These are phyloP conservation scores for Drepana arcuata DNA, from an alignment of 1,140 invertebrate species.

Conservation along the genomic window DNA sequence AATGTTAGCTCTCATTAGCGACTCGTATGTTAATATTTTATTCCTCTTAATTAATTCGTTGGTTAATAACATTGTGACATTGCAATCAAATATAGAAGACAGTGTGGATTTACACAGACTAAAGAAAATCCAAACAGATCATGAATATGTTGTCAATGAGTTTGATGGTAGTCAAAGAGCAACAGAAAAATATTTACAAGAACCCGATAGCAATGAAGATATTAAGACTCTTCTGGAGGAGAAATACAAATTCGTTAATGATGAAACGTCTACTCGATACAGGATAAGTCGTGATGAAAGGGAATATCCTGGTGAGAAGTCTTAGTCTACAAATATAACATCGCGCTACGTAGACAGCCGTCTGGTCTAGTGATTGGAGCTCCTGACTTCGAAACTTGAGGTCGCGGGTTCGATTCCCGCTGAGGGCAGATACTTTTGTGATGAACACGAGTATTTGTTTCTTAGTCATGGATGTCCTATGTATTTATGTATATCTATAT, in stretches of 20 bases:
- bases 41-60: too few species aligned
- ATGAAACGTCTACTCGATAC: constrained; percentile 39
- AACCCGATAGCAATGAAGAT: constrained; percentile 19
- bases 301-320: constrained; percentile 20
- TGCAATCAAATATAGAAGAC: neutral
- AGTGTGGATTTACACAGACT: neutral
- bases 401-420: too few species aligned
- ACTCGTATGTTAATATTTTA: too few species aligned
- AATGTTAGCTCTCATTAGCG: too few species aligned
- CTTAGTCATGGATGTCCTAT: too few species aligned
- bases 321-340: constrained; percentile 4
- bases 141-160: neutral
- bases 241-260: constrained; percentile 45
- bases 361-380: too few species aligned
- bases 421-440: too few species aligned
- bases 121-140: neutral
- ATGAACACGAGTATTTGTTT: too few species aligned
- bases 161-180: constrained; percentile 1
- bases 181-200: constrained; percentile 2
- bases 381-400: too few species aligned
- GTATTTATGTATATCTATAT: too few species aligned
- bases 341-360: too few species aligned
- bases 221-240: constrained; percentile 41
- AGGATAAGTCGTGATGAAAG: constrained; percentile 26
- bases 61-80: too few species aligned